These are phyloP conservation scores for Macaca mulatta DNA, from an alignment of 2,113 vertebrate species.

Conservation along the genomic window DNA sequence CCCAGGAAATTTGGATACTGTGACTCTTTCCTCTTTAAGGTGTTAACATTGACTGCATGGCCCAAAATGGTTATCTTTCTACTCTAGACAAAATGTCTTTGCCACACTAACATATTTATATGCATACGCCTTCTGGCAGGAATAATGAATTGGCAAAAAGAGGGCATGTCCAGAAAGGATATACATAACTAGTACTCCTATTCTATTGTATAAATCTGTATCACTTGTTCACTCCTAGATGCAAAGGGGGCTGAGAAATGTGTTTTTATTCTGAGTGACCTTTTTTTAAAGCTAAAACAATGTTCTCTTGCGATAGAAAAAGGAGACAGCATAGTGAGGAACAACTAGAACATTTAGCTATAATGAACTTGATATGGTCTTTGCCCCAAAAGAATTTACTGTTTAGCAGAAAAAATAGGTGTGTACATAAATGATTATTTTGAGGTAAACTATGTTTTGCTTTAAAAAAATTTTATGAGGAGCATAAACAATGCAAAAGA, in stretches of 20 bases:
- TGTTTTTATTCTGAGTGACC: neutral
- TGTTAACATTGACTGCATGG: neutral
- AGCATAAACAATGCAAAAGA: neutral
- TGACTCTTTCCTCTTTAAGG: neutral
- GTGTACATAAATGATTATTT: neutral
- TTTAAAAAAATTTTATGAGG: neutral
- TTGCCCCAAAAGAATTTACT: neutral
- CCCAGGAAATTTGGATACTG: neutral
- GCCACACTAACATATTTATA: neutral
- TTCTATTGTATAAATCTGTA: neutral
- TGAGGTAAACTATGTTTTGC: neutral
- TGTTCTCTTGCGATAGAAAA: neutral
- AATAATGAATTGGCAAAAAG: neutral
- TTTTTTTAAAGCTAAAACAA: neutral
- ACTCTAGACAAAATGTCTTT: neutral
- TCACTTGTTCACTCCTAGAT: neutral
- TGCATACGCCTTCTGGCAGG: neutral
- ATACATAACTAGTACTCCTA: neutral
- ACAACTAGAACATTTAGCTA: neutral
- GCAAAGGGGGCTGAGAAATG: neutral
- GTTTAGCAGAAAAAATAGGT: neutral
- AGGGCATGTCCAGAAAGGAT: neutral
- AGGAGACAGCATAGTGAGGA: neutral
- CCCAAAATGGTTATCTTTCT: neutral
- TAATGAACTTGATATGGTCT: neutral